Evolutionary conservation across 2,888 invertebrate genomes (phyloP).

Genomic region (Drosophila anceps): DNA sequence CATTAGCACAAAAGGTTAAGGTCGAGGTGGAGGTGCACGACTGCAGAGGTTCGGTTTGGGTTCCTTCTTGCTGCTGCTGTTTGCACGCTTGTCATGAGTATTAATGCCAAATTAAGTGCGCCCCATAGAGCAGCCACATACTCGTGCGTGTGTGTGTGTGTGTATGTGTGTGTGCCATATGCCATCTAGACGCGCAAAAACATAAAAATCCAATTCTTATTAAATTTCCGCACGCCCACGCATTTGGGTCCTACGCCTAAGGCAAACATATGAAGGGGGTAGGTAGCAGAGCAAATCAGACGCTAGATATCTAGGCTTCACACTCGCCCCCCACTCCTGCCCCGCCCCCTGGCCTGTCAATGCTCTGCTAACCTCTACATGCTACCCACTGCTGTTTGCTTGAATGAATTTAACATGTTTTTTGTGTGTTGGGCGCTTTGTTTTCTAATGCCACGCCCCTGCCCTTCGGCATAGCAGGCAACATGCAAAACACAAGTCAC

Average conservation of each 20-base stretch:
- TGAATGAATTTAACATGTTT: constrained; percentile 74
- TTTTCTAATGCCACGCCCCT: constrained; percentile 55
- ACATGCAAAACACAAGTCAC: constrained; percentile 61
- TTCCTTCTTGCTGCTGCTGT: background rate
- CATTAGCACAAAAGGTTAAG: constrained; percentile 68
- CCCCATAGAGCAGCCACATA: constrained; percentile 47
- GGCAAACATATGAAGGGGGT: constrained; percentile 35
- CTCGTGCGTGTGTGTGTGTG: too few species aligned
- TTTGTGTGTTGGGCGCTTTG: constrained; percentile 48
- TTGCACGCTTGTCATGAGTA: constrained; percentile 38
- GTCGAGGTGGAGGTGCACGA: constrained; percentile 6
- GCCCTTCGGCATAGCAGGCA: constrained; percentile 36
- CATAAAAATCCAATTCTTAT: constrained; percentile 79
- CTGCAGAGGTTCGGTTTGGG: background rate
- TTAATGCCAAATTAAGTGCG: constrained; percentile 68
- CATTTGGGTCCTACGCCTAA: constrained; percentile 34
- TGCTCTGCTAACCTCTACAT: background rate
- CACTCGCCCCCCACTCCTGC: background rate
- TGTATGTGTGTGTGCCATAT: constrained; percentile 41
- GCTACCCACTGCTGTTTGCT: constrained; percentile 37
- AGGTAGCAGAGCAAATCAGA: constrained; percentile 8
- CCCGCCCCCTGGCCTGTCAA: background rate
- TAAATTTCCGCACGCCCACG: constrained; percentile 78
- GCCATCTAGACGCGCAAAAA: constrained; percentile 66
- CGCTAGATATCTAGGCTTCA: constrained; percentile 1